A percentile compares a stretch with the other conserved stretches of the same genome.
These are phyloP conservation scores for Oreochromis niloticus DNA, from an alignment of 2,113 vertebrate genomes.

Conservation along the genomic window DNA sequence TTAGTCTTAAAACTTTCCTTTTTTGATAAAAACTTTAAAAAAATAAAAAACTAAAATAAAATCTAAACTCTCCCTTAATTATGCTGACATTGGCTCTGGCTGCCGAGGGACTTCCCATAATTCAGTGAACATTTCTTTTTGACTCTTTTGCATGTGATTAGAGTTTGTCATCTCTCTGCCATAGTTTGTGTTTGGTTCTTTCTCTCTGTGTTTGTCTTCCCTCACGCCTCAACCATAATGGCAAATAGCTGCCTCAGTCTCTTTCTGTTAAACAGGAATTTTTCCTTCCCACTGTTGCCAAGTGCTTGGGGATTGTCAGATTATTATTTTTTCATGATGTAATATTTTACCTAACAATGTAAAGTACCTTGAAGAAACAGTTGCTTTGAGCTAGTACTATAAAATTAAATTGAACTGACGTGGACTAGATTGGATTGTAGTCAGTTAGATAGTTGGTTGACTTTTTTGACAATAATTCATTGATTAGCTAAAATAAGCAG, in stretches of 20 bases:
- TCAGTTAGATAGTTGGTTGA: background rate
- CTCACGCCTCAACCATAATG: background rate
- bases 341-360: background rate
- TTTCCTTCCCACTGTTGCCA: background rate
- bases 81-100: background rate
- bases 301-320: background rate
- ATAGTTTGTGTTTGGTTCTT: background rate
- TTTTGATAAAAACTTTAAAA: background rate
- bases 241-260: background rate
- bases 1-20: background rate
- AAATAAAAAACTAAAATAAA: too few relatives aligned
- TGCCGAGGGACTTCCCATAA: background rate
- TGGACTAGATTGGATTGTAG: background rate
- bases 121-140: background rate
- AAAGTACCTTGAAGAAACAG: background rate
- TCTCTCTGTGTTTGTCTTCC: background rate
- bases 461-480: background rate
- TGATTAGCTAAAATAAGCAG: background rate
- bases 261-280: background rate
- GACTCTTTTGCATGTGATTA: background rate
- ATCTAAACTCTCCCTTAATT: background rate
- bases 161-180: background rate
- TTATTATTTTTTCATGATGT: background rate
- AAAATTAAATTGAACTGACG: background rate
- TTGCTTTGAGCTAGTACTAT: background rate